Base-by-base conservation (phyloP, 2,888 invertebrate species). In the Raillietiella orientalis region DNA sequence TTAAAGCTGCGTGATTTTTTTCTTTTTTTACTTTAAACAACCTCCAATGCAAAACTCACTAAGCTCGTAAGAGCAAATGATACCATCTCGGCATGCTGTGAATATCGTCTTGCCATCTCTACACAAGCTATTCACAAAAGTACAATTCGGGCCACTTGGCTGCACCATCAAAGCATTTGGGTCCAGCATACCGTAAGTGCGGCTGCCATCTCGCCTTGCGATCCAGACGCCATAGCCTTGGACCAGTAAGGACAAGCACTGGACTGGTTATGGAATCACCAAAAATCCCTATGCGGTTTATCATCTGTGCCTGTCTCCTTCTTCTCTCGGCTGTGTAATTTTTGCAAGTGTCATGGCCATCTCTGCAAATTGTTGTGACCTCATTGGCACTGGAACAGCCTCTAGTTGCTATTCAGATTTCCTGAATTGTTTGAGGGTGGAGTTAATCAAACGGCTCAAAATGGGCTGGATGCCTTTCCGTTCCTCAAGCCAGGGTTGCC, bases 1-100 rank as follows among this genome's bases (percentile, higher is more conserved):
- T n/a, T n/a, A n/a, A n/a, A n/a, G n/a, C n/a, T n/a, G n/a, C n/a
- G n/a, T n/a, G n/a, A n/a, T n/a, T n/a, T n/a, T n/a, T n/a, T n/a
- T n/a, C n/a, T n/a, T n/a, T n/a, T n/a, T n/a, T n/a, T n/a, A 65
- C 66, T 31, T 49, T 82, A 25, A 65, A 72, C 49, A 75, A 77
- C 36, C 65, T 77, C 33, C n/a, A n/a, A n/a, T n/a, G n/a, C 19
- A 17, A n/a, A n/a, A n/a, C n/a, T 6, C 6, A n/a, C n/a, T n/a
- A 17, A 17, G 6, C 19, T 17, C n/a, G 41, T 66, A 67, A 42
- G 60, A 62, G 29, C 66, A 47, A 26, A 67, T 48, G 16, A 42
- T 31, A 3, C 55, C 49, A 40, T 69, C 67, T 32, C 66, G 46
- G 37, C 61, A 61, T 2, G 53, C 58, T 2, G 62, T 56, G 34